Evolutionary conservation across 2,888 invertebrate genomes (phyloP), one percentile per base, ranked within the genome.

Genomic region (Ectemnius lituratus): DNA sequence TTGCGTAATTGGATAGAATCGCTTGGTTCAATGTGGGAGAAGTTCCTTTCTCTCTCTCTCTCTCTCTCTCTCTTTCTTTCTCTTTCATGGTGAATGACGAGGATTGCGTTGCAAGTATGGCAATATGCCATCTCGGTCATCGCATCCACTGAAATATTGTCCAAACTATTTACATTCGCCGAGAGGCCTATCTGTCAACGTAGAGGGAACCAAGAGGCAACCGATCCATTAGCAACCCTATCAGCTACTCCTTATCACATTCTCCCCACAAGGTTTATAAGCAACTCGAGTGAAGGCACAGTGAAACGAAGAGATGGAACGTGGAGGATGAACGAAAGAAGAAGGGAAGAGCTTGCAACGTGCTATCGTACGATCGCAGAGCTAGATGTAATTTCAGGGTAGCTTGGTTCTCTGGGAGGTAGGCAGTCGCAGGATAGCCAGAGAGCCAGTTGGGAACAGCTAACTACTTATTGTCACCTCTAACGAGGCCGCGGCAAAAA

Each of bases 401-500:
- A 68, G 58, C 78, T 61, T 61, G 59, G 60, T 70, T 59, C 58
- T 64, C 70, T 27, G 57, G 28, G 73, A 69, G 70, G 66, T 80
- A 85, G 76, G 76, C 89, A 88, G 87, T 84, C 23, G 23, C 23
- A 23, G 23, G 23, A 2, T 23, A 23, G 23, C 23, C 23, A 23
- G 23, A 23, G 23, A 23, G 23, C 23, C 23, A 23, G 23, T 23
- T 88, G 88, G 89, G 89, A 89, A 87, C 83, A 83, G 83, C 80
- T 86, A 88, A 88, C 87, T 88, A 89, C 88, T 89, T 89, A 89
- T 89, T 89, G 89, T 89, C 89, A 89, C 89, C 89, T 89, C 83
- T 89, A 89, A 89, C 87, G 89, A 89, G 88, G 84, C 85, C 81
- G 80, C 72, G 37, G 80, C 82, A 86, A 88, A 86, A 87, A 87